Evolutionary conservation across 2,797 vertebrate genomes (phyloP), one percentile per base, ranked within the genome.

Genomic region (Mormyrops attenuatus): DNA sequence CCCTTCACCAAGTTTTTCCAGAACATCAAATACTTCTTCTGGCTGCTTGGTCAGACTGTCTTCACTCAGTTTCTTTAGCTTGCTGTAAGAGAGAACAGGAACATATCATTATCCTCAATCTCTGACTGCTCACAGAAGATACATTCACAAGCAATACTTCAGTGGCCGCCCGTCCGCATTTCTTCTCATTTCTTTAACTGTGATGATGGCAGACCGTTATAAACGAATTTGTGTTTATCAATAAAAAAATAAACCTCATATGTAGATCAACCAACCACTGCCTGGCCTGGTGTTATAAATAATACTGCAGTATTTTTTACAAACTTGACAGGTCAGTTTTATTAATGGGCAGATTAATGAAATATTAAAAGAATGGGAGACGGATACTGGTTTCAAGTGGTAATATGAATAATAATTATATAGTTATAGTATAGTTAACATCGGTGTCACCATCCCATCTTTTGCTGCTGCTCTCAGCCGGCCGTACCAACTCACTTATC

Each of bases 1-100:
- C 96, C 96, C 96, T 95, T 97, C 96, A 92, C 96, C 96, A 90
- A 97, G 96, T 92, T 97, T 97, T 93, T 97, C 96, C 89, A 97
- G 91, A 30, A 97, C 95, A 93, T 96, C 96, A 93, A 97, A 97
- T n/a, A 97, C 96, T 93, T 97, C 96, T 94, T 96, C 95, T 47
- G 96, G 96, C 47, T 97, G 97, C 89, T 97, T 97, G 30, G 96
- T 97, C 92, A 97, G 95, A 92, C 96, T 97, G 90, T 97, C 96
- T 94, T 97, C 96, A 94, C 97, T 97, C 91, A 97, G 92, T 91
- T 97, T 97, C 93, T 96, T 97, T 93, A 97, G 94, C 91, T 96
- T 95, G 92, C 97, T 97, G 92, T 82, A 66, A 92, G 55, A 6
- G 15, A 90, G 63, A 86, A 20, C n/a, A 13, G 26, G 55, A n/a